phyloP scores from a whole-genome alignment of 2,113 vertebrate genomes.

The Phaethon lepturus region DNA sequence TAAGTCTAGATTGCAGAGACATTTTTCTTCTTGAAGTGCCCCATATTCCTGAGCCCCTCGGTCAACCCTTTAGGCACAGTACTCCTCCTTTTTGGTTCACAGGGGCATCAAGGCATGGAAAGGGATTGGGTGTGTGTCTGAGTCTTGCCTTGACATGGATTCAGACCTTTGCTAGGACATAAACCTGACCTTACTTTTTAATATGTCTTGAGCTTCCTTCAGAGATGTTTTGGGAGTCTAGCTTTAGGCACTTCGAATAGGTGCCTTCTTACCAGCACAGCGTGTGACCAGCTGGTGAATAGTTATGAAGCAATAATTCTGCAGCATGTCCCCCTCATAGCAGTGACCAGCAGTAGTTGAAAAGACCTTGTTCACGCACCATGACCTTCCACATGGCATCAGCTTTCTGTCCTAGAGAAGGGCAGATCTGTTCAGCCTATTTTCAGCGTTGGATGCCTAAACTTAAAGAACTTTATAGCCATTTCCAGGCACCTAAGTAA shows the following conservation, averaged over 20 bases:
- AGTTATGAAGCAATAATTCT: not conserved
- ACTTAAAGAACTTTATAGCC: not conserved
- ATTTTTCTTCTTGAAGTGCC: not conserved
- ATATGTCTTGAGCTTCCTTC: not conserved
- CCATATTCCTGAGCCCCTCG: not conserved
- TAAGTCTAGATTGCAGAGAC: not conserved
- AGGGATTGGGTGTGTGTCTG: not conserved
- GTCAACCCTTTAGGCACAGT: not conserved
- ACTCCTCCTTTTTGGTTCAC: not conserved
- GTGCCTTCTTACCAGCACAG: no score
- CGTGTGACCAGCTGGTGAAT: not conserved
- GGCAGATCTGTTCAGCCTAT: not conserved
- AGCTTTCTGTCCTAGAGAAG: not conserved
- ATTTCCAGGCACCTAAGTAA: not conserved
- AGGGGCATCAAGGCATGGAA: no score
- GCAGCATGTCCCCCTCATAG: not conserved
- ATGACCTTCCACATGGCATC: not conserved
- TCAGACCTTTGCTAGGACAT: not conserved
- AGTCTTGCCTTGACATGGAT: not conserved
- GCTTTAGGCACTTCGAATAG: not conserved
- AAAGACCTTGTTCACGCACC: not conserved
- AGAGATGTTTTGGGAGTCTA: not conserved
- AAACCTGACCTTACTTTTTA: not conserved
- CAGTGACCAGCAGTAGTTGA: not conserved
- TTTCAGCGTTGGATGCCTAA: not conserved